phyloP scores from a whole-genome alignment of 2,113 vertebrate genomes.

The Lepus europaeus region DNA sequence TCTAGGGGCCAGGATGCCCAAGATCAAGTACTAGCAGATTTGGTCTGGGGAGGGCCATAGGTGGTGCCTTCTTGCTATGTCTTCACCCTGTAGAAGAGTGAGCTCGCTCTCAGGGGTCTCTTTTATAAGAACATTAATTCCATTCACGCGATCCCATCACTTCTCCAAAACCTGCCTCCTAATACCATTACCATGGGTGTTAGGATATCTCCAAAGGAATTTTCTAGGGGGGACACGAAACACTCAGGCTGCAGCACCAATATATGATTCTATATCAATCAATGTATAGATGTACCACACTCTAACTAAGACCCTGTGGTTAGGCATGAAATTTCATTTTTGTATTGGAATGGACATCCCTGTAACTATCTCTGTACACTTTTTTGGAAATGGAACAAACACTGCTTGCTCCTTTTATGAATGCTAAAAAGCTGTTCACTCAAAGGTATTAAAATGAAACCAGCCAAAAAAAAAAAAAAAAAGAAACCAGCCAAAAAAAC shows the following conservation, averaged over 20 bases:
- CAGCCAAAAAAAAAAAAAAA: neutral
- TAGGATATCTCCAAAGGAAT: neutral
- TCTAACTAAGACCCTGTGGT: neutral
- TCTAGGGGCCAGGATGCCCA: neutral
- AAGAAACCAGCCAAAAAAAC: neutral
- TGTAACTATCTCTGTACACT: neutral
- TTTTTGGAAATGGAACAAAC: slow-evolving; percentile 21
- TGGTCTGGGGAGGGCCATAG: neutral
- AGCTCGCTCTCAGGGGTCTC: neutral
- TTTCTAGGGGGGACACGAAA: neutral
- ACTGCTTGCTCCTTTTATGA: slow-evolving; percentile 27
- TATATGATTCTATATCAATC: neutral
- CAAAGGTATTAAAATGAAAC: neutral
- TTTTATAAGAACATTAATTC: neutral
- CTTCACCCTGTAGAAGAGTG: neutral
- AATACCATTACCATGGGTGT: neutral
- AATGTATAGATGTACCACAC: neutral
- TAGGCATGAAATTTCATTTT: neutral
- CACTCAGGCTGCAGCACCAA: neutral
- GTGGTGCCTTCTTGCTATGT: neutral
- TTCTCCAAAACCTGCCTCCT: neutral
- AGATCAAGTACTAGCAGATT: neutral
- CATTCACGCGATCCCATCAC: neutral
- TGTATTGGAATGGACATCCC: neutral
- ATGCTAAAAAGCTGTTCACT: neutral